phyloP scores from a whole-genome alignment of 2,113 vertebrate species.

The Dendropsophus ebraccatus region DNA sequence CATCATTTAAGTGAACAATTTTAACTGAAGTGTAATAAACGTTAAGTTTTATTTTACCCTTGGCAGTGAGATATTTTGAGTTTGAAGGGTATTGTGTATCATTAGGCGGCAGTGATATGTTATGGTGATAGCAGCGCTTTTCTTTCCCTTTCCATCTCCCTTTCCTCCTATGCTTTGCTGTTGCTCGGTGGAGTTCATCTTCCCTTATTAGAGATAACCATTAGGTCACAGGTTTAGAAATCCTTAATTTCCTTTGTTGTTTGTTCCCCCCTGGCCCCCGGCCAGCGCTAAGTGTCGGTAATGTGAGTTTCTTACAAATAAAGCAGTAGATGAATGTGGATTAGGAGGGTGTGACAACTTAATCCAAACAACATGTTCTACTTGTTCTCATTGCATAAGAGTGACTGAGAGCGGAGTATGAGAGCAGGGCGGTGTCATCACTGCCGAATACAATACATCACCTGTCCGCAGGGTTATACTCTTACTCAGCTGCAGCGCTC shows the following conservation, averaged over 20 bases:
- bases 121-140: too few species aligned
- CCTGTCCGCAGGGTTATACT: neutral
- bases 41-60: too few species aligned
- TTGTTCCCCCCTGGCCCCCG: neutral
- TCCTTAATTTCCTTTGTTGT: neutral
- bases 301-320: neutral
- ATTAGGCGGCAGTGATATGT: too few species aligned
- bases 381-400: neutral
- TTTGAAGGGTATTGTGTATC: too few species aligned
- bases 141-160: too few species aligned
- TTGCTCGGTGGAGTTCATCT: neutral
- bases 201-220: neutral
- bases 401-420: neutral
- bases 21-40: too few species aligned
- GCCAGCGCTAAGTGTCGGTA: neutral
- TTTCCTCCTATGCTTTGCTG: too few species aligned
- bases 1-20: too few species aligned
- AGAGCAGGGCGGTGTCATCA: neutral
- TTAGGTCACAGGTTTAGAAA: neutral
- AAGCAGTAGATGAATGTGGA: neutral
- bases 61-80: too few species aligned
- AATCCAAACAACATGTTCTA: neutral
- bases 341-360: conserved; percentile 1
- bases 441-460: neutral
- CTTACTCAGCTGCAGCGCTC: neutral